Evolutionary conservation across 2,888 invertebrate species (phyloP), one percentile per base, ranked within the genome.

Genomic region (Pristionchus mayeri): DNA sequence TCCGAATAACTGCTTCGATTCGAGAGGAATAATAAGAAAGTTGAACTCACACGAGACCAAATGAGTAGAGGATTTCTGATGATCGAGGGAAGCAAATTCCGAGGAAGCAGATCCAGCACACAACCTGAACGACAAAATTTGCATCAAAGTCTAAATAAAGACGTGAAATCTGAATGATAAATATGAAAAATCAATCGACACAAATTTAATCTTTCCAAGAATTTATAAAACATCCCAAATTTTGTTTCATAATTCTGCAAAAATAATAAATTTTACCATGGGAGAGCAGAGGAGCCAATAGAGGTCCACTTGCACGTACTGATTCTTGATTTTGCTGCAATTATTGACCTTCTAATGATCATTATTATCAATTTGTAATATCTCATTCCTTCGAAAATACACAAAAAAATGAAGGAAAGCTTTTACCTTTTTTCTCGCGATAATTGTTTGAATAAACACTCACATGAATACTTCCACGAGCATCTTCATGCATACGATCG

Each of bases 271-370:
- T 40, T 30, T 27, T 9, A 82, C 81, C 81, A 63, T 63, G 30
- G 81, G 81, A 11, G 81, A 48, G 27, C 63, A 44, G 27, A 82
- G 44, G 37, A 82, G 48, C 81, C 81, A 82, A 48, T 82, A 82
- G 30, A 82, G 63, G 48, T 82, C 81, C 63, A 82, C 81, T 48
- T 82, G 81, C n/a, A 82, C 34, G 81, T 82, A 82, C 63, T 82
- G 63, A 48, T 82, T 63, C 44, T 50, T 44, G 63, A 82, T 52
- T 30, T 82, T 82, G n/a, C 81, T 82, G 30, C 4, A 82, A 48
- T 21, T n/a, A 6, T 21, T 44, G 13, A 13, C 13, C 44, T 44
- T 44, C 44, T 44, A 13, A 9, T 44, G n/a, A 9, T 44, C 13
- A 44, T 9, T 44, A 44, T 44, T 44, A n/a, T n/a, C 21, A 57